Evolutionary conservation across 1,140 invertebrate genomes (phyloP).

Genomic region (Drosophila tsacasi): DNA sequence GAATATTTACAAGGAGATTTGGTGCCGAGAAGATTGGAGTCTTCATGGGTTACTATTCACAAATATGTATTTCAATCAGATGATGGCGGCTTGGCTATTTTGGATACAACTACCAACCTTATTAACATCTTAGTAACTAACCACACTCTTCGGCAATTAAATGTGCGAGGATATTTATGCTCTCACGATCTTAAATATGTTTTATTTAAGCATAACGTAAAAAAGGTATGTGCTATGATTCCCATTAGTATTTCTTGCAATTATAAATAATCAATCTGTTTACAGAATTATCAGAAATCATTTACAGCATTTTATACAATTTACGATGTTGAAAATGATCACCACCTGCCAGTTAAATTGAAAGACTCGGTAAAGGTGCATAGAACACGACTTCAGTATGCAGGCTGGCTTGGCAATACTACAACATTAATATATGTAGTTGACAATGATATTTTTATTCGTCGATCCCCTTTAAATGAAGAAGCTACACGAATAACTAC

Average conservation of each 20-base stretch:
- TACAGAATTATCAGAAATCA: slow-evolving; percentile 92
- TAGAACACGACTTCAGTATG: slow-evolving; percentile 90
- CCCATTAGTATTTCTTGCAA: background rate
- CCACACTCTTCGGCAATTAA: slow-evolving; percentile 93
- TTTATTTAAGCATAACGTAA: slow-evolving; percentile 94
- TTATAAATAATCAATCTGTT: slow-evolving; percentile 47
- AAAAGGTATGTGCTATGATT: slow-evolving; percentile 88
- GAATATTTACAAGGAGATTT: slow-evolving; percentile 92
- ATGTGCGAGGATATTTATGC: slow-evolving; percentile 93
- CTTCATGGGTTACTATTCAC: slow-evolving; percentile 91
- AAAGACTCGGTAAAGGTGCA: slow-evolving; percentile 89
- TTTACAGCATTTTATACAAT: slow-evolving; percentile 93
- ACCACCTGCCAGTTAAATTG: slow-evolving; percentile 92
- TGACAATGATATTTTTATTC: slow-evolving; percentile 95
- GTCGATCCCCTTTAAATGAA: slow-evolving; percentile 88
- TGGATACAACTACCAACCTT: slow-evolving; percentile 91
- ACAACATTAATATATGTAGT: slow-evolving; percentile 90
- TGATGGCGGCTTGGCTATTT: slow-evolving; percentile 91
- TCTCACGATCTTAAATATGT: slow-evolving; percentile 92
- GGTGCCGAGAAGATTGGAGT: slow-evolving; percentile 90
- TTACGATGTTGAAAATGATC: slow-evolving; percentile 94
- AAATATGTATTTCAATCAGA: slow-evolving; percentile 94
- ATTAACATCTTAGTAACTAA: slow-evolving; percentile 92
- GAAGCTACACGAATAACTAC: slow-evolving; percentile 90
- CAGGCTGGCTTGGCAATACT: slow-evolving; percentile 91